These are phyloP conservation scores for Sarcophaga caerulescens DNA, from an alignment of 2,888 invertebrate species.

Conservation along the genomic window DNA sequence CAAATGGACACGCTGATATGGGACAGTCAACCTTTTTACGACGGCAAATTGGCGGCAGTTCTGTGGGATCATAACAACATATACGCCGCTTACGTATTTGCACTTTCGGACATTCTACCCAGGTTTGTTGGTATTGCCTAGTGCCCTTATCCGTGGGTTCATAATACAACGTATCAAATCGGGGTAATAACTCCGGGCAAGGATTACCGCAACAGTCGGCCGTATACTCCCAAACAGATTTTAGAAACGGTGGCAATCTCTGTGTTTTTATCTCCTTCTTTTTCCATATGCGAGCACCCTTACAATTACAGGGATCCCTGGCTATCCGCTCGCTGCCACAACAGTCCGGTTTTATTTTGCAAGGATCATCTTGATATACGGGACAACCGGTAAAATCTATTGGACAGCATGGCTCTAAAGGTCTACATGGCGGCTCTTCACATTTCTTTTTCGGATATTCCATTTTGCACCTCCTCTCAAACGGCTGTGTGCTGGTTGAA, in stretches of 20 bases:
- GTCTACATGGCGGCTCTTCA: constrained; percentile 1
- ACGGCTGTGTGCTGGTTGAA: neutral
- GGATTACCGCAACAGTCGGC: constrained; percentile 61
- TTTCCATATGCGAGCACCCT: too few relatives aligned
- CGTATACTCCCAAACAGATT: constrained; percentile 41
- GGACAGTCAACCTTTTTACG: neutral
- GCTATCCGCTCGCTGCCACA: constrained; percentile 29
- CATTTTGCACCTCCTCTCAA: constrained; percentile 14
- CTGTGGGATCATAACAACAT: constrained; percentile 67
- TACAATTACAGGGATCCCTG: constrained; percentile 28
- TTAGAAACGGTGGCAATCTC: too few relatives aligned
- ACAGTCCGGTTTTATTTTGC: constrained; percentile 5
- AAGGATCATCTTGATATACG: neutral
- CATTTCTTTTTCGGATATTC: constrained; percentile 33
- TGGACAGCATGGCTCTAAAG: constrained; percentile 2
- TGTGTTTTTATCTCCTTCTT: too few relatives aligned
- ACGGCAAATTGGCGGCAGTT: constrained; percentile 52
- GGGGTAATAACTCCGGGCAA: constrained; percentile 68
- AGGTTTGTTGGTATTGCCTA: constrained; percentile 75
- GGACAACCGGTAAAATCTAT: neutral
- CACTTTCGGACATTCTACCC: constrained; percentile 74
- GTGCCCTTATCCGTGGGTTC: constrained; percentile 71
- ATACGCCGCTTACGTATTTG: constrained; percentile 70
- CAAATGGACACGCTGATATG: constrained; percentile 30
- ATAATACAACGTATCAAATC: constrained; percentile 71